phyloP scores from a whole-genome alignment of 2,888 invertebrate species.

The Caenorhabditis japonica region DNA sequence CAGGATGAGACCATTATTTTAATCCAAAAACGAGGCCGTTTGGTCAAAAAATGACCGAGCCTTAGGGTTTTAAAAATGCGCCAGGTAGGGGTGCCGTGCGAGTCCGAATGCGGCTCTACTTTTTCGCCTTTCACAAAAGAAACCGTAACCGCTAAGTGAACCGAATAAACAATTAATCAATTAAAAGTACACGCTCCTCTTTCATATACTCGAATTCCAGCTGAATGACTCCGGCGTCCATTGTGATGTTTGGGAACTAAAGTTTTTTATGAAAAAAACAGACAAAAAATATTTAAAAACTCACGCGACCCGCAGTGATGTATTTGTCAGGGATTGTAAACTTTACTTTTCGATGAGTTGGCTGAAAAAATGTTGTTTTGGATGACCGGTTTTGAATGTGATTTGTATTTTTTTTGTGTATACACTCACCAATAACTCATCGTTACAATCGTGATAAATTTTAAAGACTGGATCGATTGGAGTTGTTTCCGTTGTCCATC shows the following conservation, averaged over 20 bases:
- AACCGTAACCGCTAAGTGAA: too few species aligned
- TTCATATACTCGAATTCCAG: constrained; percentile 61
- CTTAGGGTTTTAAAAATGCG: too few species aligned
- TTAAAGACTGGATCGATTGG: constrained; percentile 70
- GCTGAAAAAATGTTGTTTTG: constrained; percentile 34
- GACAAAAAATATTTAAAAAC: constrained; percentile 11
- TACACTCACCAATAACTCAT: constrained; percentile 60
- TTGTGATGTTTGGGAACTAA: constrained; percentile 59
- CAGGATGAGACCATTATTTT: too few species aligned
- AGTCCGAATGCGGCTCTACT: too few species aligned
- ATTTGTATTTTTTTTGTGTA: not conserved
- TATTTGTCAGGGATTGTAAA: constrained; percentile 64
- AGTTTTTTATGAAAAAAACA: constrained; percentile 1
- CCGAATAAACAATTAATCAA: constrained; percentile 27
- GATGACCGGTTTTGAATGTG: constrained; percentile 11
- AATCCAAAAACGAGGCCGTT: too few species aligned
- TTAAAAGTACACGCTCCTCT: constrained; percentile 49
- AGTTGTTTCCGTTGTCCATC: constrained; percentile 65
- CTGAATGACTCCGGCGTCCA: constrained; percentile 66
- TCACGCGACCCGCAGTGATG: constrained; percentile 57
- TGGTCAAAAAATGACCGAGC: too few species aligned
- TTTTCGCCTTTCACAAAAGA: too few species aligned
- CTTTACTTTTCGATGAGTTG: constrained; percentile 61
- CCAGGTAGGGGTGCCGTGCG: too few species aligned
- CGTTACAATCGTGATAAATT: constrained; percentile 70